Conservation (phyloP, 37 sponge, comb jelly and placozoan species). For the Agelas oroides region DNA sequence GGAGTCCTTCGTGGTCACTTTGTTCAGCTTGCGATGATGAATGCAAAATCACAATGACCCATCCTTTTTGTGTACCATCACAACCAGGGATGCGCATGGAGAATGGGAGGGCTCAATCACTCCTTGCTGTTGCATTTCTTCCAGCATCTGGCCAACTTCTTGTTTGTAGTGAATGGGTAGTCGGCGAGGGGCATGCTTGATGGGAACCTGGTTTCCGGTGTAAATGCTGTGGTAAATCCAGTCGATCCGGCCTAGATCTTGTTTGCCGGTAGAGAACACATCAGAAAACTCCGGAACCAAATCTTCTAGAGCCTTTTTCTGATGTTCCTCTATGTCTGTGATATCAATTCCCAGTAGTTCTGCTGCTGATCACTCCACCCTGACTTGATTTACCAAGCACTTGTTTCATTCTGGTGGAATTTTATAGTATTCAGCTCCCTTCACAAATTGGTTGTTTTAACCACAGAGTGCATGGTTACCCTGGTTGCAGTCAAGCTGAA, state of each 20-base stretch:
- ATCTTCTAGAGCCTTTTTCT: no score
- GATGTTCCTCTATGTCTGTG: no score
- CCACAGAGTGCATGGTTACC: no score
- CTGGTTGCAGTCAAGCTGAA: no score
- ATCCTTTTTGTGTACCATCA: conserved; percentile 67
- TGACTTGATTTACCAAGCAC: no score
- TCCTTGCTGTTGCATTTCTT: no score
- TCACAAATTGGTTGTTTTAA: no score
- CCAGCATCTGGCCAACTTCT: conserved; percentile 7
- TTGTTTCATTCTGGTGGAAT: no score
- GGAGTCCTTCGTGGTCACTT: conserved; percentile 49
- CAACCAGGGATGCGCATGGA: conserved; percentile 68
- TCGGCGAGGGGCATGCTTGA: conserved; percentile 46
- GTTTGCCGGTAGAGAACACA: conserved; percentile 18
- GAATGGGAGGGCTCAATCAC: no score
- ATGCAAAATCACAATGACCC: conserved; percentile 63
- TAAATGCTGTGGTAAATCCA: conserved; percentile 45
- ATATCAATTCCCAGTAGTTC: no score
- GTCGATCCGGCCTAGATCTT: conserved; percentile 34
- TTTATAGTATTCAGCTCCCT: no score
- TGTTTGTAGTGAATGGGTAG: conserved; percentile 26
- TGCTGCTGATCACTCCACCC: no score
- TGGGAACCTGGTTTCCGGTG: conserved; percentile 45
- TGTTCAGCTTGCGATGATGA: conserved; percentile 64
- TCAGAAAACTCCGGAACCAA: background rate